A percentile compares a stretch with the other conserved stretches of the same genome.
Evolutionary conservation across 2,797 vertebrate genomes (phyloP).

Genomic region (Gymnothorax reevesii): DNA sequence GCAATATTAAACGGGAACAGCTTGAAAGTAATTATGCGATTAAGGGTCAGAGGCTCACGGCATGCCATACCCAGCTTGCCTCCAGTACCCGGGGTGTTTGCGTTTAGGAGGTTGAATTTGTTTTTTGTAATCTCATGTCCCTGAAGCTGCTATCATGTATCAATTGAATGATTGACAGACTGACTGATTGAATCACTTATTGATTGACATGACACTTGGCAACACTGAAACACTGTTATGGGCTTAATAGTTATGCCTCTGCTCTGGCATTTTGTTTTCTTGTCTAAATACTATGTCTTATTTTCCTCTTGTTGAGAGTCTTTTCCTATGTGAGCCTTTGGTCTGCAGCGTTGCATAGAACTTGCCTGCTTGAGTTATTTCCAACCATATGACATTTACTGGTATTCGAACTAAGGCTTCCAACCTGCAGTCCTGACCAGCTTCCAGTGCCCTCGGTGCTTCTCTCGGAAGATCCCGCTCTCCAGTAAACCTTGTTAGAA

Average conservation of each 20-base stretch:
- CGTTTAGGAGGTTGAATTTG: too few species aligned
- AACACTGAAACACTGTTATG: not conserved
- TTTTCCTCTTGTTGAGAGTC: not conserved
- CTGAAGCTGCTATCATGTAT: not conserved
- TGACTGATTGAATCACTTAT: not conserved
- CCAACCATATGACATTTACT: not conserved
- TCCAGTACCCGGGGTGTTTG: too few species aligned
- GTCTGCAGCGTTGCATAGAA: not conserved
- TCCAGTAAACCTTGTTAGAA: too few species aligned
- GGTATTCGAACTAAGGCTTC: not conserved
- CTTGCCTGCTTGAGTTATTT: not conserved
- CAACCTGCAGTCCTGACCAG: not conserved
- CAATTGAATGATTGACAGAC: not conserved
- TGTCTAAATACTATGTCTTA: not conserved
- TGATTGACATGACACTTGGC: not conserved
- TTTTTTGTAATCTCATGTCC: not conserved
- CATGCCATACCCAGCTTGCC: too few species aligned
- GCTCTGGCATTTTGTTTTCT: not conserved
- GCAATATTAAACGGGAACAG: too few species aligned
- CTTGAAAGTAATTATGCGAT: too few species aligned
- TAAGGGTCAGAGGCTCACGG: too few species aligned
- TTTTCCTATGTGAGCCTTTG: not conserved
- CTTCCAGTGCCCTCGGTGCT: not conserved
- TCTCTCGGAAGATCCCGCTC: not conserved
- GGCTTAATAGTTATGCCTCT: not conserved